phyloP scores from a whole-genome alignment of 2,888 invertebrate species.

The Lasioglossum figueresi region DNA sequence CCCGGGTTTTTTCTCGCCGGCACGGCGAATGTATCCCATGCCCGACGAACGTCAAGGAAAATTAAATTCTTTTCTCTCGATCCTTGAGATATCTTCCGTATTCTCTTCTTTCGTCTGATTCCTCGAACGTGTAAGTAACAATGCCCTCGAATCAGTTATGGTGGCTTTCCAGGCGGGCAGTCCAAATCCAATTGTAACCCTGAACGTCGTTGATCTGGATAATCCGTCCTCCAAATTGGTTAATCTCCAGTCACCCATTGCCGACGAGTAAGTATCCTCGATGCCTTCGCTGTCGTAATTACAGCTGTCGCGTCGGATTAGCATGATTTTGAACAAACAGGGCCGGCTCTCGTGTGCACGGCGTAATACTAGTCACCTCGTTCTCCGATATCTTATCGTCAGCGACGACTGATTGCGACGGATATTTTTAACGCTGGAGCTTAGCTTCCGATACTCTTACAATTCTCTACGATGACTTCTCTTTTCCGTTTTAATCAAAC shows the following conservation, averaged over 20 bases:
- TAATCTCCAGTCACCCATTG: slow-evolving; percentile 72
- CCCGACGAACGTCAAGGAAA: not conserved
- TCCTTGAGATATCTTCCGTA: not conserved
- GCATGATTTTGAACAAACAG: not conserved
- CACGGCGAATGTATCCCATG: not conserved
- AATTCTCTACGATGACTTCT: not conserved
- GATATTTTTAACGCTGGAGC: not conserved
- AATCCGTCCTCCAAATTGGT: slow-evolving; percentile 72
- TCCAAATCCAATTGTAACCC: slow-evolving; percentile 89
- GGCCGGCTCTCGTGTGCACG: not conserved
- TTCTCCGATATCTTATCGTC: slow-evolving; percentile 26
- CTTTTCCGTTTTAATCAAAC: not conserved
- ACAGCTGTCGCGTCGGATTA: not conserved
- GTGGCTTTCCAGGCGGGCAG: slow-evolving; percentile 87
- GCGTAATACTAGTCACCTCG: not conserved
- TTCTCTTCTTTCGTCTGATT: not conserved
- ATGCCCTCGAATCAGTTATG: slow-evolving; percentile 5
- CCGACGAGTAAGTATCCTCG: slow-evolving; percentile 71
- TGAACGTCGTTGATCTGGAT: slow-evolving; percentile 87
- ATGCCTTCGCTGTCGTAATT: not conserved
- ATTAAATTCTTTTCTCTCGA: not conserved
- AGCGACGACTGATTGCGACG: not conserved
- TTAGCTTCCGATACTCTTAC: too few relatives aligned
- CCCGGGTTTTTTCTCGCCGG: slow-evolving; percentile 28
- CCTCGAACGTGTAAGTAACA: slow-evolving; percentile 10